These are phyloP conservation scores for Gymnocheta viridis DNA, from an alignment of 2,888 invertebrate species.

Conservation along the genomic window DNA sequence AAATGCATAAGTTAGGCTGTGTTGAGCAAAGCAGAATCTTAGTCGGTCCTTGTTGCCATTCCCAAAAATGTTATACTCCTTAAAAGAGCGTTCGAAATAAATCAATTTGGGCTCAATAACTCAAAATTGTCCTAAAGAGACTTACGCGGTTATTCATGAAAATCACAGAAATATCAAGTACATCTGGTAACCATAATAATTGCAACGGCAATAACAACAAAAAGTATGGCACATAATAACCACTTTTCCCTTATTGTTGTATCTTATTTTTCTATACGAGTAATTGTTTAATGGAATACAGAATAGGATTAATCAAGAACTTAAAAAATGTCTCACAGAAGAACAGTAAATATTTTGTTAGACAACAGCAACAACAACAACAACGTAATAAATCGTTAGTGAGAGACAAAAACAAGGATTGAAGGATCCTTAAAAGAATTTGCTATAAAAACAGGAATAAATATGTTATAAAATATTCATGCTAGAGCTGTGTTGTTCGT, in stretches of 20 bases:
- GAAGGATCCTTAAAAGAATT: neutral
- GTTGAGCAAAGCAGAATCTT: too few relatives aligned
- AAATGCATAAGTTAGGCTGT: too few relatives aligned
- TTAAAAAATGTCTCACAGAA: slow-evolving; percentile 36
- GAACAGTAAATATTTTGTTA: slow-evolving; percentile 37
- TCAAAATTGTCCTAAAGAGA: too few relatives aligned
- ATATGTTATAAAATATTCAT: neutral
- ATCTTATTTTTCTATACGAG: neutral
- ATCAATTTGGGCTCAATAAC: too few relatives aligned
- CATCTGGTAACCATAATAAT: slow-evolving; percentile 68
- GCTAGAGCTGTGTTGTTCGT: too few relatives aligned
- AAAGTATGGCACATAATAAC: slow-evolving; percentile 33
- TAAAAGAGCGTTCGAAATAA: too few relatives aligned
- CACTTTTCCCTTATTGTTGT: slow-evolving; percentile 59
- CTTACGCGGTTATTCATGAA: too few relatives aligned
- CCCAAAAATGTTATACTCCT: too few relatives aligned
- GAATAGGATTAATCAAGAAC: slow-evolving; percentile 45
- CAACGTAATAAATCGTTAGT: neutral
- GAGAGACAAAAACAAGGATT: neutral
- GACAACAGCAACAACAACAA: neutral
- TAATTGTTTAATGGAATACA: slow-evolving; percentile 1
- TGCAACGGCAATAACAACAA: slow-evolving; percentile 47
- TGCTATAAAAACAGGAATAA: neutral
- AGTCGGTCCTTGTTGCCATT: too few relatives aligned
- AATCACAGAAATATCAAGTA: slow-evolving; percentile 41